Percentiles rank a stretch among this genome's conserved stretches.
phyloP scores from a whole-genome alignment of 2,888 invertebrate genomes.

The Leptodirus hochenwartii region DNA sequence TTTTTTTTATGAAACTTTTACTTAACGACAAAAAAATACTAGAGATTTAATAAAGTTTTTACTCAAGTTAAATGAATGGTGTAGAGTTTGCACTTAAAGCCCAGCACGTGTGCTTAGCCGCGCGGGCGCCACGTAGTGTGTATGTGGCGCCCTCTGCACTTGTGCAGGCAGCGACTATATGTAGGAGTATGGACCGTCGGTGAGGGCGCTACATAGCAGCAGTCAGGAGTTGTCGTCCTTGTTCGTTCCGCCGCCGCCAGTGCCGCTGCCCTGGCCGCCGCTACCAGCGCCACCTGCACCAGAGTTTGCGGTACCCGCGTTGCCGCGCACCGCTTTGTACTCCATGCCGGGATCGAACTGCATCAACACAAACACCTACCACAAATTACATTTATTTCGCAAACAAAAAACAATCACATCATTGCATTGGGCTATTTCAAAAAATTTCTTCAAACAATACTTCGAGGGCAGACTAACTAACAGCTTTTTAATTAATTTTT shows the following conservation, averaged over 20 bases:
- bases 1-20: too few relatives aligned
- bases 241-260: constrained; percentile 46
- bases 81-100: too few relatives aligned
- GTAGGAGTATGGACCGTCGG: constrained; percentile 92
- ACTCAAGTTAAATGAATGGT: too few relatives aligned
- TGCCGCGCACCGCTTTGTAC: constrained; percentile 71
- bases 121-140: too few relatives aligned
- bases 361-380: constrained; percentile 90
- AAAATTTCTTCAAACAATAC: constrained; percentile 1
- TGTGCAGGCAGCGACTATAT: too few relatives aligned
- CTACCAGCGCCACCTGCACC: too few relatives aligned
- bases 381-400: constrained; percentile 7
- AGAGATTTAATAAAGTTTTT: too few relatives aligned
- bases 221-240: constrained; percentile 97
- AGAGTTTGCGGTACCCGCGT: constrained; percentile 25
- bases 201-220: constrained; percentile 98
- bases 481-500: too few relatives aligned
- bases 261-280: constrained; percentile 35
- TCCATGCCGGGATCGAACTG: constrained; percentile 97
- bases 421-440: background rate
- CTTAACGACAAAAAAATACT: too few relatives aligned
- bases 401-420: constrained; percentile 1
- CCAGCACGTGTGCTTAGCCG: too few relatives aligned
- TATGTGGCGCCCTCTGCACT: too few relatives aligned
- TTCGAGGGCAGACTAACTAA: too few relatives aligned